Percentiles rank a stretch among this genome's conserved stretches.
These are phyloP conservation scores for Drepana arcuata DNA, from an alignment of 1,140 invertebrate genomes.

Conservation along the genomic window DNA sequence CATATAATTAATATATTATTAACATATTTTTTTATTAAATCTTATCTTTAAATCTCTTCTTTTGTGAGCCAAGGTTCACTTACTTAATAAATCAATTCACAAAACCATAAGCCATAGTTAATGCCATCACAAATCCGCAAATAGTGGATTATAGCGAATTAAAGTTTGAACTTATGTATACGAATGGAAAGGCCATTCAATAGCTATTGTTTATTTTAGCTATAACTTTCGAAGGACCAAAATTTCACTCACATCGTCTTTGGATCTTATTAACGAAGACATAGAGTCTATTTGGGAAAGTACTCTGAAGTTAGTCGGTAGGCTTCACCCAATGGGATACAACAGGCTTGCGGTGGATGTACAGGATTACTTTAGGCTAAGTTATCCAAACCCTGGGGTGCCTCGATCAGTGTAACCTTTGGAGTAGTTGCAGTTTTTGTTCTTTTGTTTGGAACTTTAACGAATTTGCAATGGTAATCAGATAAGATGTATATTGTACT, in stretches of 20 bases:
- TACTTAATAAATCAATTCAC: neutral
- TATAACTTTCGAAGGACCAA: no score
- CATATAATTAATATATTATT: neutral
- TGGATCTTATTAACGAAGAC: neutral
- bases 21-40: neutral
- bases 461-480: no score
- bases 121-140: constrained; percentile 3
- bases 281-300: neutral
- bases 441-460: no score
- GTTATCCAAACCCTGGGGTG: constrained; percentile 2
- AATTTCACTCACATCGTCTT: constrained; percentile 1
- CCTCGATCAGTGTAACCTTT: constrained; percentile 3
- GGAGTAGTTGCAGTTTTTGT: no score
- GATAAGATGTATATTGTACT: no score
- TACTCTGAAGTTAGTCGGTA: neutral
- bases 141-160: constrained; percentile 3
- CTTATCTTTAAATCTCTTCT: neutral
- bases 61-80: no score
- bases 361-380: constrained; percentile 4
- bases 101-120: constrained; percentile 1
- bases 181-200: no score
- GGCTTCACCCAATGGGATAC: constrained; percentile 2
- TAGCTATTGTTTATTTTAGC: constrained; percentile 7
- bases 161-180: constrained; percentile 8
- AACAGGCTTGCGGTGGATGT: constrained; percentile 8